Base-by-base conservation (phyloP, 2,797 vertebrate species). In the Sebastes baramenuke region DNA sequence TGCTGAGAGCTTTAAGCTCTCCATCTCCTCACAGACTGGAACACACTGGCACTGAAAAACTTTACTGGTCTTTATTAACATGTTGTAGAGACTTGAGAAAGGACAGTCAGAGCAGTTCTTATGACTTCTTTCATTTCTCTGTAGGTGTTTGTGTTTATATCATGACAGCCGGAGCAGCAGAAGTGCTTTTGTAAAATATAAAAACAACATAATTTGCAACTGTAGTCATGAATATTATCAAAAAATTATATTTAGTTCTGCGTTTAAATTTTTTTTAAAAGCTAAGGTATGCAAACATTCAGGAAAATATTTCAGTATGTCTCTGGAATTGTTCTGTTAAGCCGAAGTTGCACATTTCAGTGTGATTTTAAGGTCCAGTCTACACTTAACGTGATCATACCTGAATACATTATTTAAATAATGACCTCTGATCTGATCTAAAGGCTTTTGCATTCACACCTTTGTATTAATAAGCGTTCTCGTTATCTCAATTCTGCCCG, bases 1-100 rank as follows among this genome's bases (percentile, higher is more conserved):
- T 90, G 90, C 85, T 81, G 85, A 89, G 87, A 92, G 91, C 36
- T 90, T 87, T 90, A 88, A 85, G 76, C 83, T 80, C 77, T 86
- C 80, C 68, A 67, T 88, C 82, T 86, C 83, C 76, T 85, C 79
- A 42, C 84, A 83, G 56, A 84, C 83, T 74, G 87, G 82, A 79
- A 69, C 68, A 86, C 46, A 85, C 83, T 74, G 85, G 82, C 80
- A 71, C 67, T 54, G 72, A 75, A 81, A 42, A 88, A 91, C 72
- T 80, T 85, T 72, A 56, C 75, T 55, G 68, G 38, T 75, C 38
- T 80, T 79, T 25, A 16, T 65, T 65, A 80, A 77, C 81, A 82
- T 74, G 80, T 81, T 84, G 61, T 69, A 49, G 67, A 67, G 38
- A 81, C 55, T 2, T 22, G 64, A 62, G 46, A 52, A n/a, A 64